Percentiles rank a stretch among this genome's conserved stretches.
phyloP scores from a whole-genome alignment of 2,888 invertebrate genomes.

The Diaprepes abbreviatus region DNA sequence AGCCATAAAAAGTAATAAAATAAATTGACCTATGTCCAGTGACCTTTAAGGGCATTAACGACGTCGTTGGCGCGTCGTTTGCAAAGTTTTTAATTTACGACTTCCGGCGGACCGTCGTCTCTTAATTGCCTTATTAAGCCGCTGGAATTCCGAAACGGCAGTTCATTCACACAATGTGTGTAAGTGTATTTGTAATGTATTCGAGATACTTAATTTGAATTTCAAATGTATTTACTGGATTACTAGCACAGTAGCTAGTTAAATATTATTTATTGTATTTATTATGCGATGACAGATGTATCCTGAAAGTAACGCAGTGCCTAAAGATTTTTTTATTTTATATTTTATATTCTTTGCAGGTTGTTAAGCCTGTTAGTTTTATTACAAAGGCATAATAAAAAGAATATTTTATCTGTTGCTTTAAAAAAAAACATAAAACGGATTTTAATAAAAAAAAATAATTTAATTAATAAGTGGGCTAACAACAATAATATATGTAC shows the following conservation, averaged over 20 bases:
- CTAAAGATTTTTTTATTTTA: not conserved
- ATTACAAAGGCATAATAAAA: too few species aligned
- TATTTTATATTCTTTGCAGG: not conserved
- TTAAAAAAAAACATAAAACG: too few species aligned
- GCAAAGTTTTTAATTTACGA: constrained; percentile 38
- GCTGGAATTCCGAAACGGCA: constrained; percentile 19
- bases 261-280: constrained; percentile 27
- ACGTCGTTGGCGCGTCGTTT: constrained; percentile 2
- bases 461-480: too few species aligned
- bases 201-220: constrained; percentile 24
- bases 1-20: not conserved
- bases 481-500: too few species aligned
- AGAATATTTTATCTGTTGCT: too few species aligned
- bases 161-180: constrained; percentile 34
- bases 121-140: constrained; percentile 44
- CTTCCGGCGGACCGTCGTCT: constrained; percentile 31
- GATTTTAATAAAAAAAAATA: too few species aligned
- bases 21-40: not conserved
- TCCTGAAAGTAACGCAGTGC: constrained; percentile 1
- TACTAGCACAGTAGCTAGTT: constrained; percentile 19
- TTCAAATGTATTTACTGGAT: constrained; percentile 24
- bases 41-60: constrained; percentile 18
- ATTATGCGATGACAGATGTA: constrained; percentile 4
- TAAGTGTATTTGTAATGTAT: constrained; percentile 2
- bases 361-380: too few species aligned